Conservation (phyloP, 2,888 invertebrate genomes). For the Mamestra brassicae region DNA sequence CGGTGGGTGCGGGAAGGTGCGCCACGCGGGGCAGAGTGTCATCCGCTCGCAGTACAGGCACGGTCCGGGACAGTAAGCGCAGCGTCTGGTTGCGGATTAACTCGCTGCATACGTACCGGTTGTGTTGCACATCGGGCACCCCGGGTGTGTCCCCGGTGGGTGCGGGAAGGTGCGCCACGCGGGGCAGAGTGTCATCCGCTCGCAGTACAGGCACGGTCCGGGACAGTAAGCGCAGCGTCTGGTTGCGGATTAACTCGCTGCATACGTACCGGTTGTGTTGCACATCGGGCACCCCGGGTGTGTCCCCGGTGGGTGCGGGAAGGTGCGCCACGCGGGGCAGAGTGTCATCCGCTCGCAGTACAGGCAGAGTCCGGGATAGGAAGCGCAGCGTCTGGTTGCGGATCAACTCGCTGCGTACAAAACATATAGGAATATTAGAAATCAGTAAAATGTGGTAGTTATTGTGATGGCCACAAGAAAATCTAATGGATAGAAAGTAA, state of each 20-base stretch:
- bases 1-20: no score
- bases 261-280: no score
- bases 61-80: no score
- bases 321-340: slow-evolving; percentile 96
- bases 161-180: slow-evolving; percentile 93
- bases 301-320: slow-evolving; percentile 1
- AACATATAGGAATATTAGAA: no score
- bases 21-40: no score
- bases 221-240: slow-evolving; percentile 96
- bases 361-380: slow-evolving; percentile 96
- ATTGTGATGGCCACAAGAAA: slow-evolving; percentile 92
- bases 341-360: slow-evolving; percentile 96
- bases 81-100: no score
- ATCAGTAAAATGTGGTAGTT: background rate
- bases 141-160: background rate
- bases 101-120: slow-evolving; percentile 58
- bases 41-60: no score
- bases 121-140: slow-evolving; percentile 68
- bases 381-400: slow-evolving; percentile 97
- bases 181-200: slow-evolving; percentile 96
- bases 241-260: slow-evolving; percentile 97
- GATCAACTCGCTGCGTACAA: slow-evolving; percentile 93
- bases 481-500: slow-evolving; percentile 87
- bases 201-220: slow-evolving; percentile 96
- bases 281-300: no score